Conservation (phyloP, 2,797 vertebrate species). For the Alfaro cultratus region DNA sequence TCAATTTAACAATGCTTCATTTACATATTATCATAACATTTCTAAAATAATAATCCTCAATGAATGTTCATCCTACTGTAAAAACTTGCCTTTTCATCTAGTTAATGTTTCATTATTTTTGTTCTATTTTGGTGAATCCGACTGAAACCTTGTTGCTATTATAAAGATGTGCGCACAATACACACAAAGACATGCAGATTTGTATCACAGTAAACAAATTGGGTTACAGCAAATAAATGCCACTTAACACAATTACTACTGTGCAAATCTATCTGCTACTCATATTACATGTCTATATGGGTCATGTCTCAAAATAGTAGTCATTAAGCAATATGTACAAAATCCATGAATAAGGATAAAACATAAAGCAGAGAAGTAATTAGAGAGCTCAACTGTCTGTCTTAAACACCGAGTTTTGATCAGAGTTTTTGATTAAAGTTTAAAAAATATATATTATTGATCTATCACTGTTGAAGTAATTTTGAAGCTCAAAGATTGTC, state of each 20-base stretch:
- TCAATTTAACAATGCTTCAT: background rate
- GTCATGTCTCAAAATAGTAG: background rate
- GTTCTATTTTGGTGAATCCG: background rate
- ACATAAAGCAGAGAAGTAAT: background rate
- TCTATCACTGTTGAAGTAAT: background rate
- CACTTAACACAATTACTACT: conserved; percentile 41
- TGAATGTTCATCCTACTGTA: background rate
- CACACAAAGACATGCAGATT: background rate
- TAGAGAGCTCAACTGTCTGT: background rate
- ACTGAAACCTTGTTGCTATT: background rate
- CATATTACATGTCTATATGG: conserved; percentile 6
- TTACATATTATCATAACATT: background rate
- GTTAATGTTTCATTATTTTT: background rate
- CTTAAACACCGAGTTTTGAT: background rate
- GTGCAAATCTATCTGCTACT: conserved; percentile 35
- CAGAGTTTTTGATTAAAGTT: background rate
- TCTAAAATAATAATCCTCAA: background rate
- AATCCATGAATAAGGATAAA: background rate
- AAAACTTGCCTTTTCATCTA: background rate
- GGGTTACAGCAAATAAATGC: conserved; percentile 39
- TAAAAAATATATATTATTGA: background rate
- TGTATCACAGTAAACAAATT: background rate
- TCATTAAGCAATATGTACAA: background rate
- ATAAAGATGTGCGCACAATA: background rate
- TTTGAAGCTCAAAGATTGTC: background rate